Percentiles rank a stretch among this genome's conserved stretches.
phyloP scores from a whole-genome alignment of 2,113 vertebrate genomes.

The Lamprotornis superbus region DNA sequence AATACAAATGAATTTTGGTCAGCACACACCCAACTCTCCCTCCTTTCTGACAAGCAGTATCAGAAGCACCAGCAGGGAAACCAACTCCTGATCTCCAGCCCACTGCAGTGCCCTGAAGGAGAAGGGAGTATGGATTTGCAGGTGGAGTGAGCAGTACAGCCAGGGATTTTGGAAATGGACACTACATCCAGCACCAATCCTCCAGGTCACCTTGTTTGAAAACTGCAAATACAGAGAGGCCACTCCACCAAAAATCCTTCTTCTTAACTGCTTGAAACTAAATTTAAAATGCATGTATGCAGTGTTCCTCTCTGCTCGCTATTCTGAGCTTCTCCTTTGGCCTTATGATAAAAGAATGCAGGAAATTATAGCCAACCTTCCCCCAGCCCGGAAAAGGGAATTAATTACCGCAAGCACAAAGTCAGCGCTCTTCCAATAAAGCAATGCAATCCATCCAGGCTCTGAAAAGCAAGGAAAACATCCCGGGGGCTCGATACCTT shows the following conservation, averaged over 20 bases:
- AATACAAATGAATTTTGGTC: neutral
- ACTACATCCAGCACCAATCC: neutral
- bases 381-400: slow-evolving; percentile 55
- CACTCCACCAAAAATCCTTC: neutral
- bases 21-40: neutral
- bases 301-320: slow-evolving; percentile 38
- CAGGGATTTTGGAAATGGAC: neutral
- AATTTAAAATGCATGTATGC: slow-evolving; percentile 3
- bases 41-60: neutral
- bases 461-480: slow-evolving; percentile 33
- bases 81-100: neutral
- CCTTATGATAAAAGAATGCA: slow-evolving; percentile 58
- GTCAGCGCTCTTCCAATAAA: slow-evolving; percentile 62
- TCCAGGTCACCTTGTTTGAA: neutral
- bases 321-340: slow-evolving; percentile 61
- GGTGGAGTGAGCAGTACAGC: neutral
- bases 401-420: slow-evolving; percentile 63
- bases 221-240: neutral
- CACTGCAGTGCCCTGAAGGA: accelerated
- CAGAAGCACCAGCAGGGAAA: neutral
- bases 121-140: neutral
- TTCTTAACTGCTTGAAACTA: neutral
- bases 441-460: slow-evolving; percentile 19
- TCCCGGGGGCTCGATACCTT: neutral
- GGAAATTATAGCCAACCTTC: slow-evolving; percentile 61